A percentile compares a stretch with the other conserved stretches of the same genome.
Conservation (phyloP, 1,140 invertebrate genomes). For the Pogonomyrmex barbatus region DNA sequence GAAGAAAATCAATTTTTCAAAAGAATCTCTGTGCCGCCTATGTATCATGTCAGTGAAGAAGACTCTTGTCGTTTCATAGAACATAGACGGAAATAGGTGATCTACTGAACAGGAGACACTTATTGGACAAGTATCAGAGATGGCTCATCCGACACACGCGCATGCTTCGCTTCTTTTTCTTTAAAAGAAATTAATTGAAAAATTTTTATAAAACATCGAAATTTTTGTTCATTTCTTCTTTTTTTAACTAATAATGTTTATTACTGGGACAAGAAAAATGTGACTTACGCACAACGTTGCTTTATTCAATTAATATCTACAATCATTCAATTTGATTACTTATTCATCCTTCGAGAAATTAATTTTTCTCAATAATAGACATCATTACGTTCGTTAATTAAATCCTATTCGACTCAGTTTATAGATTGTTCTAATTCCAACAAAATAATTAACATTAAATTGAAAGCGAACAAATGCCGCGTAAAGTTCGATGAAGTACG, state of each 20-base stretch:
- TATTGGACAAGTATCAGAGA: conserved; percentile 18
- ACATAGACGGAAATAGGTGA: conserved; percentile 23
- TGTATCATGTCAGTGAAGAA: background rate
- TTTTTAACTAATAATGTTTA: background rate
- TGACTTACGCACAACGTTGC: background rate
- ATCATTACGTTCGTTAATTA: background rate
- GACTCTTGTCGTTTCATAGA: background rate
- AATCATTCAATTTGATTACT: background rate
- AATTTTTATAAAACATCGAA: conserved; percentile 9
- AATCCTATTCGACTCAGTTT: background rate
- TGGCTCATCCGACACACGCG: background rate
- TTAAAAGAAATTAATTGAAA: background rate
- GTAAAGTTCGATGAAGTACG: background rate
- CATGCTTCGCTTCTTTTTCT: background rate
- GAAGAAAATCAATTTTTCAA: conserved; percentile 14
- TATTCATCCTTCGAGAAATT: background rate
- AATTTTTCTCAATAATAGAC: background rate
- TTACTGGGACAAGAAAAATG: background rate
- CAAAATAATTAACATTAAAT: conserved; percentile 15
- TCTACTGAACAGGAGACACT: conserved; percentile 32
- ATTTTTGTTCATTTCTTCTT: background rate
- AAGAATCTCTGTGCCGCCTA: background rate
- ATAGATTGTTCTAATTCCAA: background rate
- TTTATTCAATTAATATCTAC: background rate
- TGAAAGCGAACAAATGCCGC: background rate